These are phyloP conservation scores for Heteromyza rotundicornis DNA, from an alignment of 2,888 invertebrate species.

Conservation along the genomic window DNA sequence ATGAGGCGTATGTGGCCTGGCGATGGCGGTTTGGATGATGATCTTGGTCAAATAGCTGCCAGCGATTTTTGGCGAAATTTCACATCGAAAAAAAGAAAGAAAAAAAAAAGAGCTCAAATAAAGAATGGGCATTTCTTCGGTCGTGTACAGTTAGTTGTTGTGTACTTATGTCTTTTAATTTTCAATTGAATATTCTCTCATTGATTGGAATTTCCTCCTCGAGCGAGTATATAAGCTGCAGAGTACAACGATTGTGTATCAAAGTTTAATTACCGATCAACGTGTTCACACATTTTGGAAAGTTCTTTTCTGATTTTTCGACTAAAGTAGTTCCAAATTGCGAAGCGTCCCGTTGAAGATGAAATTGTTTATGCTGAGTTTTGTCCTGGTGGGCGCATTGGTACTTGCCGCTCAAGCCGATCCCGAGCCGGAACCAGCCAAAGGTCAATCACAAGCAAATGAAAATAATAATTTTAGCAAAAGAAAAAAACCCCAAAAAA, in stretches of 20 bases:
- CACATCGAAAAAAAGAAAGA: conserved; percentile 25
- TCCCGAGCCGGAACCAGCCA: conserved; percentile 23
- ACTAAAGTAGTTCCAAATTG: conserved; percentile 29
- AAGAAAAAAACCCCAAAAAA: too few species aligned
- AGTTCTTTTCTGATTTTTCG: conserved; percentile 25
- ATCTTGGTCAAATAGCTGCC: conserved; percentile 23
- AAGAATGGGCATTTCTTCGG: conserved; percentile 27
- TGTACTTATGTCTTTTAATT: background rate
- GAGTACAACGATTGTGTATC: conserved; percentile 41
- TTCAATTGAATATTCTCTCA: conserved; percentile 31
- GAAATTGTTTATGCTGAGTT: conserved; percentile 26
- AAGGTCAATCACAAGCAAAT: background rate
- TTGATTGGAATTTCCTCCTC: background rate
- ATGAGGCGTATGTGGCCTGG: background rate
- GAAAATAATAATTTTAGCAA: too few species aligned
- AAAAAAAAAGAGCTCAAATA: too few species aligned
- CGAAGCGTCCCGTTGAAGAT: conserved; percentile 24
- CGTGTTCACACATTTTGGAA: conserved; percentile 37
- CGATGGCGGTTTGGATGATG: background rate
- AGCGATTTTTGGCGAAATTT: conserved; percentile 17
- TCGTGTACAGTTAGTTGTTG: background rate
- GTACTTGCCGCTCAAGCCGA: conserved; percentile 20
- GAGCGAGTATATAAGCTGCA: conserved; percentile 47
- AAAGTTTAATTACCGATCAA: conserved; percentile 49
- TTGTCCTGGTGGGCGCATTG: conserved; percentile 35